Evolutionary conservation across 1,140 invertebrate species (phyloP), one percentile per base, ranked within the genome.

Genomic region (Bombus consobrinus): DNA sequence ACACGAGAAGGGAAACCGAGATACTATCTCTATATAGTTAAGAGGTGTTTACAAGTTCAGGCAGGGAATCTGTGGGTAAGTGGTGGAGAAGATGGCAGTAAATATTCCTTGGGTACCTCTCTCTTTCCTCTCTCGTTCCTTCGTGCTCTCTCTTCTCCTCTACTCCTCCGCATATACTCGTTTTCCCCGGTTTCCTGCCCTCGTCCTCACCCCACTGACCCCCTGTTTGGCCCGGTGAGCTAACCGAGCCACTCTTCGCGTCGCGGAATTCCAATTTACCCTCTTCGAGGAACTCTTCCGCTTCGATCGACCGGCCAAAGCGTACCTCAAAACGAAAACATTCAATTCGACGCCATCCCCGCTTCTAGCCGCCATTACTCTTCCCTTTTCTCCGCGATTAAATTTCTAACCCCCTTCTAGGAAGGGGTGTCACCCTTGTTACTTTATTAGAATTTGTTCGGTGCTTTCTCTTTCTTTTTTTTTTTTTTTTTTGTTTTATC

Each of bases 31-130:
- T 92, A 92, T 94, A 94, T 91, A 94, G 94, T 95, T 95, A 95
- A 95, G 94, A 95, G 95, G 94, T 95, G 95, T 95, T 95, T 95
- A 95, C 95, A 95, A 95, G 93, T 95, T 93, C 93, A 91, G 87
- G 92, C 93, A 93, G 94, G 95, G 94, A 95, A 95, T 95, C 94
- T 95, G 94, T 93, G 94, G 94, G 92, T 93, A 95, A 95, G 93
- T 94, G 94, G 94, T 93, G 94, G 94, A 95, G 93, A 95, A 95
- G 94, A 95, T 95, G 94, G 94, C 94, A 94, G 95, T 95, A 95
- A 95, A 95, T 95, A 95, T 95, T 95, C 94, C 92, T 90, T 79
- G 88, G 88, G 73, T 91, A 89, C 82, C 81, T 25, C 57, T 59
- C 57, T 25, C 57, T 57, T 25, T 57, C 22, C 57, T 57, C 8